Conservation (phyloP, 2,797 vertebrate species). For the Coregonus suidteri region DNA sequence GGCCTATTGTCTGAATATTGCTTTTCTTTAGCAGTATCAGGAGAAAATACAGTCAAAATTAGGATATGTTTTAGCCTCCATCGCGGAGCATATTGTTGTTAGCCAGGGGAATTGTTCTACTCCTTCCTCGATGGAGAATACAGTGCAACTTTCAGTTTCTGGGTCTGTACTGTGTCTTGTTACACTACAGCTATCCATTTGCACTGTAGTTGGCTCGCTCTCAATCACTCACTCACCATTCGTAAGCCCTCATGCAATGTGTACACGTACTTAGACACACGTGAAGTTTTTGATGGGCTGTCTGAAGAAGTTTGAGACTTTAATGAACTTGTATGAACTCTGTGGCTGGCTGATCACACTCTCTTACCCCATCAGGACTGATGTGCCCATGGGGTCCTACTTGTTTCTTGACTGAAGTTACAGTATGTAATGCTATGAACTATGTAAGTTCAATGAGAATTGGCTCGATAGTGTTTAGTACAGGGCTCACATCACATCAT, state of each 20-base stretch:
- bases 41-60: neutral
- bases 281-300: too few relatives aligned
- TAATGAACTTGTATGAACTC: too few relatives aligned
- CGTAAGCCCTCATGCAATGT: neutral
- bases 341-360: too few relatives aligned
- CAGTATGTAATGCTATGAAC: neutral
- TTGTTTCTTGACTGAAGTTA: neutral
- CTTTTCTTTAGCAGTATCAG: neutral
- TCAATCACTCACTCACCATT: neutral
- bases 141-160: neutral
- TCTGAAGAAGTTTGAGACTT: too few relatives aligned
- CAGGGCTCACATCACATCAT: neutral
- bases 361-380: too few relatives aligned
- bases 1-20: neutral
- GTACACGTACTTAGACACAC: neutral
- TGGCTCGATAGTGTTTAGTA: neutral
- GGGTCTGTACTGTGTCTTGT: neutral
- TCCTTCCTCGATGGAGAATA: neutral
- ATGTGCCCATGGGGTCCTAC: too few relatives aligned
- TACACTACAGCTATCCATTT: too few relatives aligned
- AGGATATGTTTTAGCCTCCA: neutral
- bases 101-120: neutral
- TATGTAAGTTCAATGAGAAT: neutral
- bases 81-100: neutral
- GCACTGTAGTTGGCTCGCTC: neutral